Evolutionary conservation across 2,888 invertebrate species (phyloP), one percentile per base, ranked within the genome.

Genomic region (Muschampia plurimacula): DNA sequence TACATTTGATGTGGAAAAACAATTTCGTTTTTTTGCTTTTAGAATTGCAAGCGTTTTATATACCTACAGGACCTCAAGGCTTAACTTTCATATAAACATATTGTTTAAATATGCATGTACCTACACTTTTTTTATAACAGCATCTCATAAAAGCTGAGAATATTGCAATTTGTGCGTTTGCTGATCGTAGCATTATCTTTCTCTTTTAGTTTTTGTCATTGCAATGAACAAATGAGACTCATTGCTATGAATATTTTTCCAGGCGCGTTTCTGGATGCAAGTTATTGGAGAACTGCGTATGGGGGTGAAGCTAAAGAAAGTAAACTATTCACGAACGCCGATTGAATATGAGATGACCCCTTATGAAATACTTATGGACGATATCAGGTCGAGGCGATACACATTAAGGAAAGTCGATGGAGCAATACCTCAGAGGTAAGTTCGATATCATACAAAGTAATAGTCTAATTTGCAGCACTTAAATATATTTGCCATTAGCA

Each of bases 231-330:
- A 12, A 39, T 49, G 28, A 46, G 70, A 77, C 67, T 82, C 6
- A 81, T 81, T 81, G 80, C 79, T 80, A 28, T 74, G 49, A 67
- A 12, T 67, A 73, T 74, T 82, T 77, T 90, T 88, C 28, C 95
- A 98, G 98, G 98, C 99, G 78, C 96, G 98, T 84, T 97, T 99
- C 90, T 98, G 98, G 98, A 97, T 98, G 88, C 98, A 98, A 95
- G 98, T 99, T 62, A 98, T 99, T 87, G 97, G 97, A 78, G 98
- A 99, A 88, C 95, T 99, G 74, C 95, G 99, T 69, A 97, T 97
- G 88, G 99, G 99, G 36, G 98, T 99, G 9, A 97, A 98, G 87
- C 95, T 99, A 87, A 99, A 98, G 95, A 99, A 99, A 91, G 94
- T 97, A 41, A 96, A 96, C 86, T 96, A 95, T 87, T 96, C 96